Evolutionary conservation across 2,113 vertebrate species (phyloP).

Genomic region (Otus sunia): DNA sequence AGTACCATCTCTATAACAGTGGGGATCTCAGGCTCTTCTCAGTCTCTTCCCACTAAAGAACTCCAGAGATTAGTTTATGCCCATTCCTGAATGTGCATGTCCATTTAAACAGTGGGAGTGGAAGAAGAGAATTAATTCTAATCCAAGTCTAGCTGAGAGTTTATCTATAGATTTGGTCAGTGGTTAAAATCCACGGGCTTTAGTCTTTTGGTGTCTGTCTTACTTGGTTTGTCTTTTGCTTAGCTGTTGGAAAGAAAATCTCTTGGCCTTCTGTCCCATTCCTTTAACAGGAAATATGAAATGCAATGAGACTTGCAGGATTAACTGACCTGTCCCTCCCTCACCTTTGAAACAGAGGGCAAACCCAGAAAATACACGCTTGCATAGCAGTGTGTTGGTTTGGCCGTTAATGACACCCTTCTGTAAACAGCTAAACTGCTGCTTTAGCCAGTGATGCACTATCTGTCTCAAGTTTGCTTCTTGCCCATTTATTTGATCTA

Average conservation of each 20-base stretch:
- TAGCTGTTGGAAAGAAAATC: neutral
- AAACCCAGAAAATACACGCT: neutral
- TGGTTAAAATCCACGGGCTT: neutral
- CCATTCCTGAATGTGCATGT: neutral
- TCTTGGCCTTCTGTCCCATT: too few species aligned
- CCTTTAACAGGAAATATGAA: neutral
- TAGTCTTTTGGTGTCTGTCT: neutral
- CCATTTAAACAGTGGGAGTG: neutral
- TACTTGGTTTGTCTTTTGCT: neutral
- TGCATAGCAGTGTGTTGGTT: neutral
- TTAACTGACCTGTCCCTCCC: neutral
- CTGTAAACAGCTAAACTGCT: neutral
- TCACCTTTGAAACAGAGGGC: neutral
- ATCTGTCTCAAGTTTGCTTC: constrained; percentile 24
- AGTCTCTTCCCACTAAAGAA: neutral
- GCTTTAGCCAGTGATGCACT: neutral
- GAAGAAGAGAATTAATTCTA: neutral
- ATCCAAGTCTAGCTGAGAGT: neutral
- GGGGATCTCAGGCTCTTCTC: neutral
- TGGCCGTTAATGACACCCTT: neutral
- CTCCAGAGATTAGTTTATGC: neutral
- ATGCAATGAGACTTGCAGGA: neutral
- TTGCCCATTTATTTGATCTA: neutral
- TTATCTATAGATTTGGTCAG: neutral
- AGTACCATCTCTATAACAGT: neutral